Conservation (phyloP, 2,888 invertebrate species). For the Plebejus argus region DNA sequence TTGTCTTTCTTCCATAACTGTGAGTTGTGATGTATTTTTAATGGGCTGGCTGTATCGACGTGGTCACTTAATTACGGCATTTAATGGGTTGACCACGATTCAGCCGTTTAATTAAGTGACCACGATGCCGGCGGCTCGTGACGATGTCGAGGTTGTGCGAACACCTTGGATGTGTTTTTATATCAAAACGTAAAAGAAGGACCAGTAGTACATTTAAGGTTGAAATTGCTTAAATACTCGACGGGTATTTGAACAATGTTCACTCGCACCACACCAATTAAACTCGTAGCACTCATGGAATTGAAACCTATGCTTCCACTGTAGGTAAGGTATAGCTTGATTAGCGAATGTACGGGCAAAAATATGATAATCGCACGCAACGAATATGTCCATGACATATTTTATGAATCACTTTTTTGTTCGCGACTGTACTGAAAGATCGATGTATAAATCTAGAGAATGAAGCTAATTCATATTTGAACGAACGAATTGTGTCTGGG, state of each 20-base stretch:
- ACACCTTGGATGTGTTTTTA: constrained; percentile 62
- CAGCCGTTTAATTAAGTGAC: background rate
- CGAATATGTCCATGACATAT: constrained; percentile 15
- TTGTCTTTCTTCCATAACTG: constrained; percentile 32
- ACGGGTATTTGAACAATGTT: constrained; percentile 51
- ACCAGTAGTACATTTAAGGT: constrained; percentile 62
- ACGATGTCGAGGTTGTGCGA: constrained; percentile 58
- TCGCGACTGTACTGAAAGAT: background rate
- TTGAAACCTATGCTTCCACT: constrained; percentile 74
- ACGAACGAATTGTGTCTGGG: background rate
- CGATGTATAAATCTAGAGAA: constrained; percentile 6
- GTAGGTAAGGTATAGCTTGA: constrained; percentile 37
- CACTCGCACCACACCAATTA: constrained; percentile 60
- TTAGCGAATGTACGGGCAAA: background rate
- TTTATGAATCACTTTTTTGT: constrained; percentile 2
- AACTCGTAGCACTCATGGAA: constrained; percentile 76
- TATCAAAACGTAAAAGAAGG: constrained; percentile 78
- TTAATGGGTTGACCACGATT: background rate
- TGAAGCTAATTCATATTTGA: background rate
- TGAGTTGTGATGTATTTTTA: constrained; percentile 30
- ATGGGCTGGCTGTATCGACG: background rate
- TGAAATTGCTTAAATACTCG: constrained; percentile 52
- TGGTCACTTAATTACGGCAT: background rate
- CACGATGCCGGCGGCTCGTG: constrained; percentile 6
- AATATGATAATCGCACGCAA: background rate